These are phyloP conservation scores for Enhydra lutris DNA, from an alignment of 2,113 vertebrate species.

Conservation along the genomic window DNA sequence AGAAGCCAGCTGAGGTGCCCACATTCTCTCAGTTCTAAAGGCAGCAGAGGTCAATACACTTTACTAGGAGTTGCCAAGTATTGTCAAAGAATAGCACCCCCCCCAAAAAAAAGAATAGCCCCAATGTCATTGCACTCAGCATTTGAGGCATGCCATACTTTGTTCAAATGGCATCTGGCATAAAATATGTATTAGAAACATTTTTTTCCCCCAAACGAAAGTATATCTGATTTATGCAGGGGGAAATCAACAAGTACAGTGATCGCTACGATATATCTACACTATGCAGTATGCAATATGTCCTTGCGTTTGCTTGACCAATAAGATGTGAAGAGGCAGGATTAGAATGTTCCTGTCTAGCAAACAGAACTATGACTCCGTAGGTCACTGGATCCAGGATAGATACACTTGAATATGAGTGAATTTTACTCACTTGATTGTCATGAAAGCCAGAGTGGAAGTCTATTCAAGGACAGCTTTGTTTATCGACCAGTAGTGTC, in stretches of 20 bases:
- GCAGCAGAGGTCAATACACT: background rate
- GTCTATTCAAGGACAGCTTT: background rate
- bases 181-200: conserved; percentile 41
- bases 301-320: background rate
- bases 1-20: background rate
- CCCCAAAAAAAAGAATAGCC: background rate
- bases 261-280: background rate
- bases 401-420: background rate
- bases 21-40: background rate
- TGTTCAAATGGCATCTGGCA: conserved; percentile 25
- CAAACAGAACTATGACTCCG: background rate
- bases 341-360: background rate
- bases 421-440: background rate
- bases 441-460: background rate
- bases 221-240: conserved; percentile 30
- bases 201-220: background rate
- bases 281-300: background rate
- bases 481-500: background rate
- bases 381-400: background rate
- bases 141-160: background rate
- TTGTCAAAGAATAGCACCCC: background rate
- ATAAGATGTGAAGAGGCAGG: background rate
- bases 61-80: background rate
- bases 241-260: conserved; percentile 15
- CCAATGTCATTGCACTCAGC: background rate